Percentiles rank a stretch among this genome's conserved stretches.
phyloP scores from a whole-genome alignment of 2,888 invertebrate species.

The Pimpla rufipes region DNA sequence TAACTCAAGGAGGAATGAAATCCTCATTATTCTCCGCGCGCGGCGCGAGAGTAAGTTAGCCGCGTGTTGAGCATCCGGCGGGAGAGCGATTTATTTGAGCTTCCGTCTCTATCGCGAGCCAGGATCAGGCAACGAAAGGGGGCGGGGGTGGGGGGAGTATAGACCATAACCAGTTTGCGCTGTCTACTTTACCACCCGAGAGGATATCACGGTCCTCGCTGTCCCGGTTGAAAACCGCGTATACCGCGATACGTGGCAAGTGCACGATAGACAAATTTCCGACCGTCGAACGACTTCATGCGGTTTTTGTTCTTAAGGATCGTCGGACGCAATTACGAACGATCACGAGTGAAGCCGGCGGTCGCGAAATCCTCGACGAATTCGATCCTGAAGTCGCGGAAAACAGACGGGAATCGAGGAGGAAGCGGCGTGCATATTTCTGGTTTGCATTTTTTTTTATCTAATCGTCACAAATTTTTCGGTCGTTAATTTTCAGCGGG shows the following conservation, averaged over 20 bases:
- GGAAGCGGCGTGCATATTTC: no score
- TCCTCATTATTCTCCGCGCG: slow-evolving; percentile 80
- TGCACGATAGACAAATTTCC: slow-evolving; percentile 28
- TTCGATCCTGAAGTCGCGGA: no score
- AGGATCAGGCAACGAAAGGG: slow-evolving; percentile 75
- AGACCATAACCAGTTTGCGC: slow-evolving; percentile 80
- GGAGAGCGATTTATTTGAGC: slow-evolving; percentile 80
- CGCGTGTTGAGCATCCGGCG: slow-evolving; percentile 80
- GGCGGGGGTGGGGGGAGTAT: slow-evolving; percentile 69
- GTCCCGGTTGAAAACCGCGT: slow-evolving; percentile 25
- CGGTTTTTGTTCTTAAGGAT: background rate
- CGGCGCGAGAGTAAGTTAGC: slow-evolving; percentile 73
- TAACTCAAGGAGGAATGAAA: slow-evolving; percentile 75
- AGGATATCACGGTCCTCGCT: slow-evolving; percentile 31
- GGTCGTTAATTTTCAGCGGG: no score
- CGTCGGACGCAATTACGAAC: background rate
- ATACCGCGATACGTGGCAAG: background rate
- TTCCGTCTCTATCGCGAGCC: slow-evolving; percentile 80
- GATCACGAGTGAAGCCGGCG: background rate
- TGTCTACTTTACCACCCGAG: slow-evolving; percentile 70
- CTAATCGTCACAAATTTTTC: no score
- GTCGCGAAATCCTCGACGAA: background rate
- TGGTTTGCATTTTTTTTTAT: no score
- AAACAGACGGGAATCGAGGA: no score
- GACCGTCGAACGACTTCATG: slow-evolving; percentile 21